Evolutionary conservation across 2,888 invertebrate genomes (phyloP).

Genomic region (Timema podura): DNA sequence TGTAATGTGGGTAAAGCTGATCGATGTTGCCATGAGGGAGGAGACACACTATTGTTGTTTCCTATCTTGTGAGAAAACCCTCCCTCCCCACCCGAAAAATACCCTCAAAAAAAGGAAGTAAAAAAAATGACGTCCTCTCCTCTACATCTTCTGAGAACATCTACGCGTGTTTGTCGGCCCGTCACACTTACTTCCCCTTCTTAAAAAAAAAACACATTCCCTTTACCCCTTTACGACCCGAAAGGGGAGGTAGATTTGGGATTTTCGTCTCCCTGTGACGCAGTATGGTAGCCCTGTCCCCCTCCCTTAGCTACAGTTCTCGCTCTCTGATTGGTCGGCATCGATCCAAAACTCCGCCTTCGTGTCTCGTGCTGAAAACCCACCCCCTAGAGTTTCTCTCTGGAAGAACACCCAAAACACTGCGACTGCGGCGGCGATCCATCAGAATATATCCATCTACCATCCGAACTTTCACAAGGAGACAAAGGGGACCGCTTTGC

Average conservation of each 20-base stretch:
- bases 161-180: constrained; percentile 28
- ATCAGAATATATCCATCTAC: constrained; percentile 22
- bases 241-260: constrained; percentile 17
- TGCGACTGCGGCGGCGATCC: constrained; percentile 16
- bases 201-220: background rate
- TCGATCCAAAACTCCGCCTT: constrained; percentile 23
- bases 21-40: background rate
- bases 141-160: constrained; percentile 16
- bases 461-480: background rate
- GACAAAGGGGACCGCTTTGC: too few relatives aligned
- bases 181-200: constrained; percentile 21
- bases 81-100: background rate
- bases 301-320: background rate
- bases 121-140: background rate
- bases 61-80: constrained; percentile 22
- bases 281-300: constrained; percentile 22
- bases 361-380: constrained; percentile 22
- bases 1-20: background rate
- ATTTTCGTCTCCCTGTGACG: constrained; percentile 22
- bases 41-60: constrained; percentile 16
- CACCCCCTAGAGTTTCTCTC: constrained; percentile 7
- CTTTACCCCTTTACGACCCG: constrained; percentile 12
- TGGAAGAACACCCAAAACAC: background rate
- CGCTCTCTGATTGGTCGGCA: constrained; percentile 23
- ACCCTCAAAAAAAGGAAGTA: too few relatives aligned